Evolutionary conservation across 2,888 invertebrate species (phyloP).

Genomic region (Machimus atricapillus): DNA sequence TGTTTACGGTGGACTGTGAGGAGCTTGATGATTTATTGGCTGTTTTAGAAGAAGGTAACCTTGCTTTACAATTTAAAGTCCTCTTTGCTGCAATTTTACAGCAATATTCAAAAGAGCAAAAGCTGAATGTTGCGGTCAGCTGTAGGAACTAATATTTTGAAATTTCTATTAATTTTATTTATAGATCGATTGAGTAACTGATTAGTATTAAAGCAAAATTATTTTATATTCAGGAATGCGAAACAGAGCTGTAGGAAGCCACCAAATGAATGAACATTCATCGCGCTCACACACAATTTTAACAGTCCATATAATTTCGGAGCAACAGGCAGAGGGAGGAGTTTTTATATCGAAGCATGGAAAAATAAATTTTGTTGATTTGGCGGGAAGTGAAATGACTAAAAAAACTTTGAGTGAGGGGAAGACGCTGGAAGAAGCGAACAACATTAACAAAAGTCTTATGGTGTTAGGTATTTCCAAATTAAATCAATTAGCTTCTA

Average conservation of each 20-base stretch:
- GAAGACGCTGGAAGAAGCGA: constrained; percentile 90
- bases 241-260: constrained; percentile 87
- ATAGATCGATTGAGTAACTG: not conserved
- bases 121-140: not conserved
- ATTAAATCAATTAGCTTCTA: not conserved
- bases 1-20: constrained; percentile 95
- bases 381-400: constrained; percentile 97
- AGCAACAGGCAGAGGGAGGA: constrained; percentile 80
- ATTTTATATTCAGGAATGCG: constrained; percentile 72
- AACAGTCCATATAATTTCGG: constrained; percentile 88
- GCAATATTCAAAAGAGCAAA: not conserved
- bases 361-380: constrained; percentile 94
- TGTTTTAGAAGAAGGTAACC: constrained; percentile 90
- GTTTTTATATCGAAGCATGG: constrained; percentile 90
- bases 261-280: constrained; percentile 93
- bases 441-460: constrained; percentile 94
- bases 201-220: constrained; percentile 14
- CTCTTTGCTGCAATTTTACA: too few relatives aligned
- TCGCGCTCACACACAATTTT: constrained; percentile 91
- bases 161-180: too few relatives aligned
- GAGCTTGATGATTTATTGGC: constrained; percentile 90
- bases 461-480: constrained; percentile 81
- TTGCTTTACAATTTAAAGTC: not conserved
- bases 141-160: not conserved
- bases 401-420: constrained; percentile 88